phyloP scores from a whole-genome alignment of 2,113 vertebrate genomes.

The Paradoxurus hermaphroditus region DNA sequence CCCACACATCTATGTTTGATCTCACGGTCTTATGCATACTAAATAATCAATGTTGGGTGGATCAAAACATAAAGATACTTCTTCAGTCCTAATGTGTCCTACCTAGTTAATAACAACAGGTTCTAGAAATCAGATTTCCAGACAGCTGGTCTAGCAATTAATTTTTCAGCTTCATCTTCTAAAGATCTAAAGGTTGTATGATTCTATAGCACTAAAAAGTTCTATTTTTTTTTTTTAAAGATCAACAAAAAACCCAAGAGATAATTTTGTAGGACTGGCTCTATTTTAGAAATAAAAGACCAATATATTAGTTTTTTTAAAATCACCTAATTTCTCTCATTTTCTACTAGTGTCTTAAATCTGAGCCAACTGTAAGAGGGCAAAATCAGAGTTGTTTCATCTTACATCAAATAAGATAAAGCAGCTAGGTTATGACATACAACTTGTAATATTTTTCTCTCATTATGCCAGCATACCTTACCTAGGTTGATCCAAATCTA shows the following conservation, averaged over 20 bases:
- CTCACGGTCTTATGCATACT: not conserved
- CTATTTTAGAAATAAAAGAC: slow-evolving; percentile 34
- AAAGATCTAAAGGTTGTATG: not conserved
- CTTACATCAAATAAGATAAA: not conserved
- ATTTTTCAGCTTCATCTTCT: not conserved
- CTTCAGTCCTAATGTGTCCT: not conserved
- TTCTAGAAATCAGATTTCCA: not conserved
- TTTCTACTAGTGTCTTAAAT: slow-evolving; percentile 7
- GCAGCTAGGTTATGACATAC: not conserved
- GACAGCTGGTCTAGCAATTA: not conserved
- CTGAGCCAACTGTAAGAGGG: not conserved
- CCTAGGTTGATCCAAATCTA: not conserved
- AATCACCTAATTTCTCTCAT: slow-evolving; percentile 16
- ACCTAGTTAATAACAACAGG: not conserved
- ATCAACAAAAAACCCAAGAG: not conserved
- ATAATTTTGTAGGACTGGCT: not conserved
- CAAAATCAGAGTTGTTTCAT: slow-evolving; percentile 15
- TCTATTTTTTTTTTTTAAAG: not conserved
- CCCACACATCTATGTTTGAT: not conserved
- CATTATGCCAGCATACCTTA: not conserved
- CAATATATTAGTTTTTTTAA: not conserved
- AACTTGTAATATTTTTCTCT: not conserved
- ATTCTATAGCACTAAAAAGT: not conserved
- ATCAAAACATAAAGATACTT: not conserved
- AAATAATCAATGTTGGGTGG: not conserved